Percentiles rank a stretch among this genome's conserved stretches.
Conservation (phyloP, 2,888 invertebrate species). For the Fragum whitleyi region DNA sequence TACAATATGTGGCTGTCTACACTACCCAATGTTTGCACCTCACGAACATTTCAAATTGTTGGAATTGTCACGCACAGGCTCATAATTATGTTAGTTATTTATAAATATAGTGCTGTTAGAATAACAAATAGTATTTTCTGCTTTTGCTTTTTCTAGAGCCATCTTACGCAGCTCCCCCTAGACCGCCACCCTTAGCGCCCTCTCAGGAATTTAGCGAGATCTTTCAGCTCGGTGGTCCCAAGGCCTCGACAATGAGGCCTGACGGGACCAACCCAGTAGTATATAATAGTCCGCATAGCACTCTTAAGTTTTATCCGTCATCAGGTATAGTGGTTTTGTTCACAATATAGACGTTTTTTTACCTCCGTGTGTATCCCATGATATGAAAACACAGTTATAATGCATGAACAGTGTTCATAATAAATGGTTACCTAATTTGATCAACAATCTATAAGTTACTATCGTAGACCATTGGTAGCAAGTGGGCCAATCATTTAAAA, state of each 20-base stretch:
- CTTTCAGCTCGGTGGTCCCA: slow-evolving; percentile 63
- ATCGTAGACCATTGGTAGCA: too few relatives aligned
- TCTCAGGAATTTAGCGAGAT: slow-evolving; percentile 74
- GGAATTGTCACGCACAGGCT: too few relatives aligned
- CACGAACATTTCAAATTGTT: too few relatives aligned
- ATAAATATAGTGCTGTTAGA: too few relatives aligned
- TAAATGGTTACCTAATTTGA: too few relatives aligned
- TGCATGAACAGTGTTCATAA: neutral
- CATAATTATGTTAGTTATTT: too few relatives aligned
- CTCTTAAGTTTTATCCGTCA: slow-evolving; percentile 63
- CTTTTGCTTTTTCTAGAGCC: slow-evolving; percentile 62
- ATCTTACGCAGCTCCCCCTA: slow-evolving; percentile 60
- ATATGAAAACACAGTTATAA: neutral
- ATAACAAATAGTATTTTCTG: neutral
- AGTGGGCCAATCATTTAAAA: too few relatives aligned
- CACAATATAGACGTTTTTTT: slow-evolving; percentile 8
- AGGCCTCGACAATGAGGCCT: slow-evolving; percentile 59
- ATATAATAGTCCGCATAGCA: slow-evolving; percentile 72
- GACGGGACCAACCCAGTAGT: slow-evolving; percentile 68
- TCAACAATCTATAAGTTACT: too few relatives aligned
- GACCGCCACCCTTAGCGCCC: slow-evolving; percentile 52
- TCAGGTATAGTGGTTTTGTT: slow-evolving; percentile 49
- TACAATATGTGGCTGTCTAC: too few relatives aligned
- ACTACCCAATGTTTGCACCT: too few relatives aligned
- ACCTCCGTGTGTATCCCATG: neutral